Base-by-base conservation (phyloP, 2,797 vertebrate species). In the Adelosebastes latens region DNA sequence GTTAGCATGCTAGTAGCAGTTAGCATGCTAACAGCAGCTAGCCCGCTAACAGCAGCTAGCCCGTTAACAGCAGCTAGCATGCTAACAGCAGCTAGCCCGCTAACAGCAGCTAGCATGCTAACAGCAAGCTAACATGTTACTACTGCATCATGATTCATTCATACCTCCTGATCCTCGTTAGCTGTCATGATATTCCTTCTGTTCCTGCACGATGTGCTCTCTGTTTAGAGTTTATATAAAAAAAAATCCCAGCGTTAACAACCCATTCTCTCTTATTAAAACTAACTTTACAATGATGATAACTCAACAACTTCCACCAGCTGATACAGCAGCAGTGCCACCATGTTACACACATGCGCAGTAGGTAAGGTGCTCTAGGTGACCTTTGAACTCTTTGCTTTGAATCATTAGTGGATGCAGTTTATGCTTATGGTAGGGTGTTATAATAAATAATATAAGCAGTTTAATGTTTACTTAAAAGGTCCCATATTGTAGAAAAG, bases 141-240 rank as follows among this genome's bases (percentile, higher is more conserved):
- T 24, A 24, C 20, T 36, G 24, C 32, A 39, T 10, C 65, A 62
- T 32, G 56, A 20, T 49, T 20, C 71, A 16, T 39, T 66, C 80
- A 4, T 95, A 98, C 98, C 98, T 99, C 98, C 84, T 99, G 98
- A 89, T 99, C 98, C 91, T 99, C 98, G 91, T 98, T 99, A 46
- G 97, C 95, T 75, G 97, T 95, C 98, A 99, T 99, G 60, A 6
- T 87, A 12, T 49, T 31, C 7, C 52, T 27, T 13, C 31, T n/a
- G 9, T 29, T n/a, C 20, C 42, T 14, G 12, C 25, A 1, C 1
- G 27, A 14, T 9, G 2, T 2, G 4, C 34, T 71, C n/a, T 63
- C 16, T 9, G 14, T 36, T 22, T 7, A 13, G 53, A 67, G 42
- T 10, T 49, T 46, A 0, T 2, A 4, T 36, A n/a, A 5, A 36